Conservation (phyloP, 2,797 vertebrate genomes). For the Manis pentadactyla region DNA sequence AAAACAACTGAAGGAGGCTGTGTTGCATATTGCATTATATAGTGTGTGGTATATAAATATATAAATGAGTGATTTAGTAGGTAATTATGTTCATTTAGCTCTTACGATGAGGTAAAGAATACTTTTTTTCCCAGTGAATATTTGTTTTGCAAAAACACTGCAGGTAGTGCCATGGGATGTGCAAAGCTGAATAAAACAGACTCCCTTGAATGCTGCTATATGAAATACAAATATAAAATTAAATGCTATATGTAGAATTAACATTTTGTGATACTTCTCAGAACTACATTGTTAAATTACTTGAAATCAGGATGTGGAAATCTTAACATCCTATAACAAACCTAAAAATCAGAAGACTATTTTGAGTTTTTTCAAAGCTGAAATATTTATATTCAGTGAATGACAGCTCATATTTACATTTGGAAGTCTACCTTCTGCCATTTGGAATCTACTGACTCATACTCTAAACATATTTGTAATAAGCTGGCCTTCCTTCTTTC, state of each 20-base stretch:
- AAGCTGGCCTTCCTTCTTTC: accelerated
- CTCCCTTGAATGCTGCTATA: background rate
- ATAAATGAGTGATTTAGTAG: background rate
- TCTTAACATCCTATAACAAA: background rate
- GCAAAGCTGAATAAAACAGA: background rate
- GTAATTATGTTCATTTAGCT: background rate
- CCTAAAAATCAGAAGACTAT: background rate
- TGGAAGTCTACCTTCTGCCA: background rate
- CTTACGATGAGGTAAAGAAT: background rate
- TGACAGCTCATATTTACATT: background rate
- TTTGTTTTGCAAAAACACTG: background rate
- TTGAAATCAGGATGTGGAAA: background rate
- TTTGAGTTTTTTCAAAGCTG: background rate
- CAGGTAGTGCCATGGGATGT: background rate
- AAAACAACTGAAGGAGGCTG: background rate
- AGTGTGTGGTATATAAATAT: background rate
- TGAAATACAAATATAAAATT: background rate
- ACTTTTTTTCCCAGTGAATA: background rate
- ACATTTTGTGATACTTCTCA: background rate
- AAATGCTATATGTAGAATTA: background rate
- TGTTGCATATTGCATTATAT: background rate
- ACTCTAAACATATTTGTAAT: background rate
- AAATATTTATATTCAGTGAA: background rate
- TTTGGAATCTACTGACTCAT: background rate
- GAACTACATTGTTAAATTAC: background rate